These are phyloP conservation scores for Epirrhoe alternata DNA, from an alignment of 2,888 invertebrate species.

Conservation along the genomic window DNA sequence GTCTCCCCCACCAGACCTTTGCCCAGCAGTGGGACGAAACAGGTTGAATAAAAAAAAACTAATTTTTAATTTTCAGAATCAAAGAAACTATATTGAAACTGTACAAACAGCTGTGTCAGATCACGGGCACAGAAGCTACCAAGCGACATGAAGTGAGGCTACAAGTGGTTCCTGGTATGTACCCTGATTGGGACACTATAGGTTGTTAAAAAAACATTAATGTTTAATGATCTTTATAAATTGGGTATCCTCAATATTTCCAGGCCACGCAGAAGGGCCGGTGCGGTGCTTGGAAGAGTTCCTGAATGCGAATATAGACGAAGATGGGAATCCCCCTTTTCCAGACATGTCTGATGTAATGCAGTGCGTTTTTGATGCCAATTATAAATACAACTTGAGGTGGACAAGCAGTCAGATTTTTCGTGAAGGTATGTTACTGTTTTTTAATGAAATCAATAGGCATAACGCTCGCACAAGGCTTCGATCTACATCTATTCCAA, in stretches of 20 bases:
- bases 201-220: no score
- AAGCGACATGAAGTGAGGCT: conserved; percentile 59
- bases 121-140: conserved; percentile 51
- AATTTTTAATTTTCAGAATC: conserved; percentile 62
- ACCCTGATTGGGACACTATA: no score
- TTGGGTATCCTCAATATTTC: neutral
- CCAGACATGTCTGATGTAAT: conserved; percentile 82
- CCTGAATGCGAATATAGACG: conserved; percentile 60
- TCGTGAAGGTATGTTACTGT: conserved; percentile 58
- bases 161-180: conserved; percentile 49
- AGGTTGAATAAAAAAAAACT: no score
- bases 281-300: conserved; percentile 59
- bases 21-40: no score
- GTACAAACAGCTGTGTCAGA: conserved; percentile 60
- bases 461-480: neutral
- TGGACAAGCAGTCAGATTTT: conserved; percentile 55
- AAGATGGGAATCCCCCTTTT: conserved; percentile 60
- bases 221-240: no score
- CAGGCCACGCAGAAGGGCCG: conserved; percentile 64
- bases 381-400: conserved; percentile 50
- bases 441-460: neutral
- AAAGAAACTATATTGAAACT: conserved; percentile 56
- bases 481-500: no score
- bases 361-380: conserved; percentile 59
- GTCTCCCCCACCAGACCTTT: no score